Evolutionary conservation across 2,797 vertebrate genomes (phyloP).

Genomic region (Channallabes apus): DNA sequence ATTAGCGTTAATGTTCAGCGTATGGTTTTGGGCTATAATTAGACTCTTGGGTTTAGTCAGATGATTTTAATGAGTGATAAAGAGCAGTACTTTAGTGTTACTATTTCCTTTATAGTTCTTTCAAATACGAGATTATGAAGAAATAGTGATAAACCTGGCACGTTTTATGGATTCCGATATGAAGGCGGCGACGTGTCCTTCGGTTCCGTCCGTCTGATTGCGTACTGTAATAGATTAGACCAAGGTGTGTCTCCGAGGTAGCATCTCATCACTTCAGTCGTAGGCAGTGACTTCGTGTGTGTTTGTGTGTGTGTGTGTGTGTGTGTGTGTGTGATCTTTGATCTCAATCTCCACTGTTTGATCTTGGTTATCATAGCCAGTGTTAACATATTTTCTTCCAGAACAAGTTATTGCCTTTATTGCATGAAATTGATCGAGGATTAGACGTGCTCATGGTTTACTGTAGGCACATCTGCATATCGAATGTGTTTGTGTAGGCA

Average conservation of each 20-base stretch:
- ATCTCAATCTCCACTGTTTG: not conserved
- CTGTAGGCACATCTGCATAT: not conserved
- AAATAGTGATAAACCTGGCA: not conserved
- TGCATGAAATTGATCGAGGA: not conserved
- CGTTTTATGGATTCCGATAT: not conserved
- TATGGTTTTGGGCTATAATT: conserved; percentile 10
- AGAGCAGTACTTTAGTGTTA: not conserved
- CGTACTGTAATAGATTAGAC: conserved; percentile 5
- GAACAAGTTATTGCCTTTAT: not conserved
- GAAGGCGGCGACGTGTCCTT: not conserved
- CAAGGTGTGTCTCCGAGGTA: not conserved
- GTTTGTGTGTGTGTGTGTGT: not conserved
- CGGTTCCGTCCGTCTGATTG: not conserved
- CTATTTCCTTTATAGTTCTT: not conserved
- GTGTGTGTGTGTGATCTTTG: not conserved
- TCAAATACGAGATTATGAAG: not conserved
- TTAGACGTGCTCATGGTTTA: not conserved
- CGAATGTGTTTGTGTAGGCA: not conserved
- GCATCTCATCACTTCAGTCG: not conserved
- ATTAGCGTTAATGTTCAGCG: conserved; percentile 1
- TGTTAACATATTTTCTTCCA: not conserved
- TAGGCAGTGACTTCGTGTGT: not conserved
- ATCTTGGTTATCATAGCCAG: not conserved
- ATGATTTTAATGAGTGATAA: conserved; percentile 3
- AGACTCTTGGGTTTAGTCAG: not conserved